Percentiles rank a stretch among this genome's conserved stretches.
Evolutionary conservation across 2,888 invertebrate species (phyloP).

Genomic region (Callinectes sapidus): DNA sequence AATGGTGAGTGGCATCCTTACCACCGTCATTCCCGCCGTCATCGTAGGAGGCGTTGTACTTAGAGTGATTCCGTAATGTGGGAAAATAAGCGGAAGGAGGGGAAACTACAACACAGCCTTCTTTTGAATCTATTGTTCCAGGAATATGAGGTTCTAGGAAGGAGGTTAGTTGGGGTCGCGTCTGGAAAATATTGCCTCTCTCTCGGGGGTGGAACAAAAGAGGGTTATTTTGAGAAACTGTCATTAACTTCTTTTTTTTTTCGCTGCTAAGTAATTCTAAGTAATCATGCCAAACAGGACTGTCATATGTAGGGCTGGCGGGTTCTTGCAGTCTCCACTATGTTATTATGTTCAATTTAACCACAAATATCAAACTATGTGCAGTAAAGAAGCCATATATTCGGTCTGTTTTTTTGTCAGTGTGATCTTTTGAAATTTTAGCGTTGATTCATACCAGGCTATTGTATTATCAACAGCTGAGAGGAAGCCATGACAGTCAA

Average conservation of each 20-base stretch:
- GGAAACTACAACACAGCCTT: not conserved
- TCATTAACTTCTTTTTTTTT: not conserved
- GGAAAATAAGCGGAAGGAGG: not conserved
- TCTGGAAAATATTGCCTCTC: constrained; percentile 1
- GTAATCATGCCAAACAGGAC: too few species aligned
- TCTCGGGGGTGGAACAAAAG: not conserved
- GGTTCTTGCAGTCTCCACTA: too few species aligned
- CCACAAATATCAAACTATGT: too few species aligned
- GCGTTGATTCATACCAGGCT: too few species aligned
- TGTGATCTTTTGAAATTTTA: too few species aligned
- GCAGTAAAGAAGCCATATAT: too few species aligned
- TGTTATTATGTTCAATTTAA: too few species aligned
- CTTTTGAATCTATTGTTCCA: not conserved
- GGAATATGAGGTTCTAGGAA: not conserved
- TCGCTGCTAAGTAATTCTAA: too few species aligned
- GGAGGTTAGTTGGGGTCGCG: not conserved
- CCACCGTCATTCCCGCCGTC: not conserved
- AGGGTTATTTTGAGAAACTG: not conserved
- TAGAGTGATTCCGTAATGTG: not conserved
- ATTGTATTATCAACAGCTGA: too few species aligned
- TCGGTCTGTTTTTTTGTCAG: too few species aligned
- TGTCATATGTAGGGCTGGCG: too few species aligned
- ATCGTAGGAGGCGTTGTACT: not conserved
- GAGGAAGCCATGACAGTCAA: too few species aligned
- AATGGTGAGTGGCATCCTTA: not conserved